A percentile compares a stretch with the other conserved stretches of the same genome.
Conservation (phyloP, 2,888 invertebrate genomes). For the Pocota personata region DNA sequence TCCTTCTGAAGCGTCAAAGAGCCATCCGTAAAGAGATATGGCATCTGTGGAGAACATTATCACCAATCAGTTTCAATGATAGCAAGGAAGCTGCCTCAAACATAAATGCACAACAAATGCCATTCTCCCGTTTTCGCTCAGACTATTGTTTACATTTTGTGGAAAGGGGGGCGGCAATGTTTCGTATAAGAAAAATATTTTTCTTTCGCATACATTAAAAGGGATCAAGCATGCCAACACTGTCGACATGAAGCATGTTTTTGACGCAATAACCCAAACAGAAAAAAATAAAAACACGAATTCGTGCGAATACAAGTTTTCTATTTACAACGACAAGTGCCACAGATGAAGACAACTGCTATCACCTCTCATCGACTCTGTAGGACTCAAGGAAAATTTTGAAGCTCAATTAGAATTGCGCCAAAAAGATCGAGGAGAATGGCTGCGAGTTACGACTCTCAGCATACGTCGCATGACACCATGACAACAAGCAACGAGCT, state of each 20-base stretch:
- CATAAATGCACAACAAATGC: constrained; percentile 5
- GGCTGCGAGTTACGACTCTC: constrained; percentile 22
- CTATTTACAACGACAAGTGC: not conserved
- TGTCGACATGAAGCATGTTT: constrained; percentile 48
- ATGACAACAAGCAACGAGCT: constrained; percentile 19
- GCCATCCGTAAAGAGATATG: constrained; percentile 83
- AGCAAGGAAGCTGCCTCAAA: not conserved
- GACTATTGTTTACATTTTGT: constrained; percentile 15
- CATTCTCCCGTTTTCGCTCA: not conserved
- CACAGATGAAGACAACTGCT: not conserved
- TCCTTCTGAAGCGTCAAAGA: constrained; percentile 83
- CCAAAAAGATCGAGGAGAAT: constrained; percentile 54
- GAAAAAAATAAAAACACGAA: not conserved
- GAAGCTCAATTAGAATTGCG: constrained; percentile 58
- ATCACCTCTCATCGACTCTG: not conserved
- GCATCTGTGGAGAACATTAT: constrained; percentile 79
- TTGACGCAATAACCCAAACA: not conserved
- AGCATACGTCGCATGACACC: constrained; percentile 51
- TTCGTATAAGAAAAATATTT: constrained; percentile 65
- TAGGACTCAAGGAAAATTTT: not conserved
- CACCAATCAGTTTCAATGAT: not conserved
- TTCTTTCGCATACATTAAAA: constrained; percentile 40
- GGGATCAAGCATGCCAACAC: constrained; percentile 24
- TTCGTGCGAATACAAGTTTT: not conserved
- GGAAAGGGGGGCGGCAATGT: constrained; percentile 27